Evolutionary conservation across 2,797 vertebrate genomes (phyloP), one percentile per base, ranked within the genome.

Genomic region (Champsocephalus esox): DNA sequence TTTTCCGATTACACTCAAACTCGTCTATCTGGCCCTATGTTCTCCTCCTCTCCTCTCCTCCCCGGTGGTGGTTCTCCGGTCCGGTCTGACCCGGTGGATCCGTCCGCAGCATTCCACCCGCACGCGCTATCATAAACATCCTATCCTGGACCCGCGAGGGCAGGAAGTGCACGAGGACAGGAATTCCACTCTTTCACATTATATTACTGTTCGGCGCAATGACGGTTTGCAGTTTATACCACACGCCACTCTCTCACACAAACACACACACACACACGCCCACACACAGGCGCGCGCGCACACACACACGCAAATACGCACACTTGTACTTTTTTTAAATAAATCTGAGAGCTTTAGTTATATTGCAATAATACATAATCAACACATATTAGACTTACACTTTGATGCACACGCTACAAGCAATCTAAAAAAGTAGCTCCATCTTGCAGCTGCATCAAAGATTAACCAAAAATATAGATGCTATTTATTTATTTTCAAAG

Each of bases 91-190:
- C 94, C 87, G 77, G 51, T 73, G 89, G 89, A 91, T 93, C 92
- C 89, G 91, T 92, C 92, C 87, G 87, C 75, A 73, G 81, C 94
- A 95, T 95, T 94, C 94, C 94, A 90, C 83, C 86, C 83, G 85
- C 81, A 83, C 90, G 88, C 87, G 82, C 81, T 91, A 85, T 90
- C 87, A 92, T 94, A 95, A 95, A 95, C 95, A 95, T 94, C 94
- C 93, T 92, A 80, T 87, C 54, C 87, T 77, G 70, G 90, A 93
- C 83, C 79, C 52, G 81, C 67, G 64, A 90, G 89, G 71, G 81
- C 93, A 94, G 95, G 93, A 95, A 93, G 92, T 90, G 85, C 87
- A 73, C 80, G 85, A 90, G 79, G 85, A 88, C 90, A 91, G 92
- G 93, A 93, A 93, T 93, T 93, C 88, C 86, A 91, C 85, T 86